These are phyloP conservation scores for Stenoptilia bipunctidactyla DNA, from an alignment of 2,888 invertebrate genomes.

Conservation along the genomic window DNA sequence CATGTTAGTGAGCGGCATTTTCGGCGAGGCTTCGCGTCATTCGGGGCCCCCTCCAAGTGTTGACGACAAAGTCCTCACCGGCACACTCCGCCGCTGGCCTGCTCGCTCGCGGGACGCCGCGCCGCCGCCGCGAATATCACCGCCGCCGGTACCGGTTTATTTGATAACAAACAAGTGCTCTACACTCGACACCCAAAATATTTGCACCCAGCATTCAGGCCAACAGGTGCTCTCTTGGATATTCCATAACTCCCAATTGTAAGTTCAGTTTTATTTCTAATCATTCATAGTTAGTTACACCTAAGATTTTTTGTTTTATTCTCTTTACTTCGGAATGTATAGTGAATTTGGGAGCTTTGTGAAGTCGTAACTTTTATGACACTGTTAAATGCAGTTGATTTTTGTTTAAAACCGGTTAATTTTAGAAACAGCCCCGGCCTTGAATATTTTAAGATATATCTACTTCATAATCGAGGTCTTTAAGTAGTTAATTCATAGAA, in stretches of 20 bases:
- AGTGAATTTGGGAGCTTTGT: conserved; percentile 13
- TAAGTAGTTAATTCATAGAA: too few species aligned
- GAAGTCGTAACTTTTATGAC: conserved; percentile 56
- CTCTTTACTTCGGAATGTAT: conserved; percentile 6
- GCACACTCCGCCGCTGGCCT: conserved; percentile 56
- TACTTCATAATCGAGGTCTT: too few species aligned
- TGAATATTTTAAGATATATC: too few species aligned
- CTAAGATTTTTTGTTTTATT: neutral
- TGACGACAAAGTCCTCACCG: conserved; percentile 56
- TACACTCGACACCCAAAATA: neutral
- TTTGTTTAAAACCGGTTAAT: conserved; percentile 59
- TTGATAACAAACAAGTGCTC: conserved; percentile 17
- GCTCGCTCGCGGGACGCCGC: conserved; percentile 49
- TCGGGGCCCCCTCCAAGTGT: conserved; percentile 68
- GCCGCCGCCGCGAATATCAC: conserved; percentile 15
- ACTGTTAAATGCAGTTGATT: conserved; percentile 42
- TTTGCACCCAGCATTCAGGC: too few species aligned
- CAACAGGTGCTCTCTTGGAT: too few species aligned
- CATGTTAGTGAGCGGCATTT: conserved; percentile 57
- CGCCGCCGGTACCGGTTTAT: neutral
- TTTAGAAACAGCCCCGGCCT: too few species aligned
- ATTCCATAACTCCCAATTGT: too few species aligned
- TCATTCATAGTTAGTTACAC: too few species aligned
- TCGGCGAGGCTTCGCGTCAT: conserved; percentile 62
- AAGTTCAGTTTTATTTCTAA: too few species aligned